Conservation (phyloP, 2,797 vertebrate genomes). For the Bradypus variegatus region DNA sequence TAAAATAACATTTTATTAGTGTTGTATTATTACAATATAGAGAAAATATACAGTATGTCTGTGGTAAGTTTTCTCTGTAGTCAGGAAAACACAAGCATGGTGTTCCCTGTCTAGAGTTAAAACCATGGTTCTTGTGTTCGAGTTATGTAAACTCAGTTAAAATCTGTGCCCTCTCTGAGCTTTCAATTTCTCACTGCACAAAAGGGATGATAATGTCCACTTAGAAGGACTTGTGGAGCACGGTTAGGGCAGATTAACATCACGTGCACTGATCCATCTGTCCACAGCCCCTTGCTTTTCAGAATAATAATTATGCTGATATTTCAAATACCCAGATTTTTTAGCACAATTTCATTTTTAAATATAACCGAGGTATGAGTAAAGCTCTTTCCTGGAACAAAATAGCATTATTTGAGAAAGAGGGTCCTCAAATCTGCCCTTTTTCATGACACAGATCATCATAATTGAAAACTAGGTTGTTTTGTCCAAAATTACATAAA, state of each 20-base stretch:
- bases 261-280: not conserved
- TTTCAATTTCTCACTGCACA: not conserved
- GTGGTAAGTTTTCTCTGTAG: not conserved
- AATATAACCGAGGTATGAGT: not conserved
- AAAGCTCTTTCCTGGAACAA: not conserved
- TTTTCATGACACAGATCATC: not conserved
- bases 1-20: not conserved
- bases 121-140: not conserved
- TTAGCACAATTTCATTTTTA: not conserved
- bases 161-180: not conserved
- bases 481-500: slow-evolving; percentile 14
- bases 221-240: too few species aligned
- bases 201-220: not conserved
- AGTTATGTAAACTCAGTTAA: not conserved
- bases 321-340: not conserved
- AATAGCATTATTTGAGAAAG: slow-evolving; percentile 9
- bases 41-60: not conserved
- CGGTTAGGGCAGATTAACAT: not conserved
- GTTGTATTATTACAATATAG: not conserved
- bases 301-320: not conserved
- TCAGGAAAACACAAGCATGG: rapidly evolving
- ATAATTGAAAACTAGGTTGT: slow-evolving; percentile 23
- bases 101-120: rapidly evolving
- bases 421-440: slow-evolving; percentile 2
- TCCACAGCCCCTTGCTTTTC: not conserved